A percentile compares a stretch with the other conserved stretches of the same genome.
Conservation (phyloP, 2,113 vertebrate genomes). For the Neolamprologus variostigma region DNA sequence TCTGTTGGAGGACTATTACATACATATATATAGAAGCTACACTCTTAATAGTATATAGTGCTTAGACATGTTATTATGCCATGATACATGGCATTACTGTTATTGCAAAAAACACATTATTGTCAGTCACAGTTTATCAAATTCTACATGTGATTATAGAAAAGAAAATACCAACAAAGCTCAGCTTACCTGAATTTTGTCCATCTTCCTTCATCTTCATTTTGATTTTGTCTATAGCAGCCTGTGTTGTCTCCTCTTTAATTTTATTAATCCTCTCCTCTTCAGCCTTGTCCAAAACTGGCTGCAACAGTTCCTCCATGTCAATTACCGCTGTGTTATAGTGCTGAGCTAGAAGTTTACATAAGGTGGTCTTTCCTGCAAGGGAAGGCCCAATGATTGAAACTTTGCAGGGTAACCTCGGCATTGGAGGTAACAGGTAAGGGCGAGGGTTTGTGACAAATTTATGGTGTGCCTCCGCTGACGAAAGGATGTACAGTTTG, state of each 20-base stretch:
- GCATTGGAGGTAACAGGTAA: slow-evolving; percentile 89
- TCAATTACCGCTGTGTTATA: slow-evolving; percentile 80
- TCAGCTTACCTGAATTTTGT: slow-evolving; percentile 27
- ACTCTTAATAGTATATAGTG: not conserved
- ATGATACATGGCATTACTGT: not conserved
- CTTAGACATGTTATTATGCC: not conserved
- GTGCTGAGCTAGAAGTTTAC: slow-evolving; percentile 72
- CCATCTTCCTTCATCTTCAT: slow-evolving; percentile 21
- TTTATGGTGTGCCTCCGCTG: slow-evolving; percentile 71
- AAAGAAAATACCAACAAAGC: not conserved
- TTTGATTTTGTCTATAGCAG: slow-evolving; percentile 69
- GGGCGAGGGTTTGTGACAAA: slow-evolving; percentile 80
- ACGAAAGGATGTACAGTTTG: slow-evolving; percentile 86
- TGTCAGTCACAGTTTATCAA: not conserved
- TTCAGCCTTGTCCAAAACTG: slow-evolving; percentile 42
- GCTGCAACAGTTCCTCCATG: slow-evolving; percentile 62
- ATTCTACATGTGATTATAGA: not conserved
- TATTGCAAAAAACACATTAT: not conserved
- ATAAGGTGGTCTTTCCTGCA: slow-evolving; percentile 81
- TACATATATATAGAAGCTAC: not conserved
- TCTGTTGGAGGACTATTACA: not conserved
- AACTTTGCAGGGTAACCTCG: slow-evolving; percentile 80
- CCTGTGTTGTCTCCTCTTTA: slow-evolving; percentile 52
- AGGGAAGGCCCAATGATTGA: slow-evolving; percentile 76
- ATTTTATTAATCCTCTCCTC: slow-evolving; percentile 56